These are phyloP conservation scores for Agriopis aurantiaria DNA, from an alignment of 2,888 invertebrate species.

Conservation along the genomic window DNA sequence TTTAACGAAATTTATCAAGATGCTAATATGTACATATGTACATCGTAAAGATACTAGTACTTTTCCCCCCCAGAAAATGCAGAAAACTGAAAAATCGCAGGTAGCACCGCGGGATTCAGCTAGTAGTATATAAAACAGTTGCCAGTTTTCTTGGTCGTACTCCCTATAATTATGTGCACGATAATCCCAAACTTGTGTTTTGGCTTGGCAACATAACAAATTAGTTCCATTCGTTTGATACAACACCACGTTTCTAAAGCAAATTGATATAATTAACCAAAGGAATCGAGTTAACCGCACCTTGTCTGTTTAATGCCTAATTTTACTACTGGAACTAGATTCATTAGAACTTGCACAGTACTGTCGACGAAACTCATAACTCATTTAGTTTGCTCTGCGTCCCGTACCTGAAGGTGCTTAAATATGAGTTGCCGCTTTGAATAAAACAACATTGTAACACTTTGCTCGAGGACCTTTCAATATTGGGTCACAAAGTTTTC, in stretches of 20 bases:
- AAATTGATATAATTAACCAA: conserved; percentile 42
- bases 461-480: neutral
- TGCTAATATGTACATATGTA: too few relatives aligned
- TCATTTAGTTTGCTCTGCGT: conserved; percentile 32
- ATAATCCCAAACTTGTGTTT: neutral
- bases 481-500: neutral
- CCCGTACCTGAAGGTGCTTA: conserved; percentile 5
- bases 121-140: too few relatives aligned
- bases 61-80: too few relatives aligned
- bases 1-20: too few relatives aligned
- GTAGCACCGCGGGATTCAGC: too few relatives aligned
- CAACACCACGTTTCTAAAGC: conserved; percentile 17
- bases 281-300: conserved; percentile 45
- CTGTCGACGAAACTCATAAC: conserved; percentile 20
- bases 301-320: conserved; percentile 40
- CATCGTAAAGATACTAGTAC: too few relatives aligned
- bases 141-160: too few relatives aligned
- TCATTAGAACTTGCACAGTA: conserved; percentile 51
- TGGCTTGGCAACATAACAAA: conserved; percentile 9
- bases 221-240: conserved; percentile 8
- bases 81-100: too few relatives aligned
- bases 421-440: conserved; percentile 11
- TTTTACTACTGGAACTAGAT: conserved; percentile 40
- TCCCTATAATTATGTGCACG: too few relatives aligned
- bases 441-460: conserved; percentile 18